These are phyloP conservation scores for Pachymerium ferrugineum DNA, from an alignment of 2,888 invertebrate genomes.

Conservation along the genomic window DNA sequence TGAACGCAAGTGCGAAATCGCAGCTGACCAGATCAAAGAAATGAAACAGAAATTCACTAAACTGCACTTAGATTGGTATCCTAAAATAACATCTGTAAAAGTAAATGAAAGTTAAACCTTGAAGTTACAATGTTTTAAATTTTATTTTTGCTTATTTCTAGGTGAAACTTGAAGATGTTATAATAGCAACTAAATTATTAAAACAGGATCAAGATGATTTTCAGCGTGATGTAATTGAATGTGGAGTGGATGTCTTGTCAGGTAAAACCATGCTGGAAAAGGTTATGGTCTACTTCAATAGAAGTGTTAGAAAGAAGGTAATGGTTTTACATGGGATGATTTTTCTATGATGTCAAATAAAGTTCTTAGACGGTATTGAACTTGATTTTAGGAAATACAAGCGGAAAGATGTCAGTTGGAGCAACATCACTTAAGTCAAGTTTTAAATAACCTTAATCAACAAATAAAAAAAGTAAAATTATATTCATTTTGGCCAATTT, in stretches of 20 bases:
- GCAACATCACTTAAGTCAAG: too few relatives aligned
- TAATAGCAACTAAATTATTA: neutral
- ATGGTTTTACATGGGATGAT: neutral
- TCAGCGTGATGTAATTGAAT: neutral
- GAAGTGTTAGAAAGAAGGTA: neutral
- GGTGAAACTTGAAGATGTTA: constrained; percentile 8
- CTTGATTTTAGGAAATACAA: constrained; percentile 7
- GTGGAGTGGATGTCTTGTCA: neutral
- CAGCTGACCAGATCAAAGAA: neutral
- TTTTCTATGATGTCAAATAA: too few relatives aligned
- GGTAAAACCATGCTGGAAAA: neutral
- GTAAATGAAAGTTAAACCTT: too few relatives aligned
- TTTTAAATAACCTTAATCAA: too few relatives aligned
- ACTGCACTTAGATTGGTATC: neutral
- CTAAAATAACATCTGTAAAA: neutral
- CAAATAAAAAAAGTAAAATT: too few relatives aligned
- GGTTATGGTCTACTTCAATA: neutral
- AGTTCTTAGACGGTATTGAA: neutral
- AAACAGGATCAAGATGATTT: neutral
- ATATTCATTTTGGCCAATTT: too few relatives aligned
- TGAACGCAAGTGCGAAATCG: constrained; percentile 1
- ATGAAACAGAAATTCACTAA: neutral
- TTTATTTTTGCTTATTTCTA: neutral
- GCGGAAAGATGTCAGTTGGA: neutral
- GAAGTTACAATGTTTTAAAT: neutral